Base-by-base conservation (phyloP, 1,140 invertebrate genomes). In the Nebria ingens region DNA sequence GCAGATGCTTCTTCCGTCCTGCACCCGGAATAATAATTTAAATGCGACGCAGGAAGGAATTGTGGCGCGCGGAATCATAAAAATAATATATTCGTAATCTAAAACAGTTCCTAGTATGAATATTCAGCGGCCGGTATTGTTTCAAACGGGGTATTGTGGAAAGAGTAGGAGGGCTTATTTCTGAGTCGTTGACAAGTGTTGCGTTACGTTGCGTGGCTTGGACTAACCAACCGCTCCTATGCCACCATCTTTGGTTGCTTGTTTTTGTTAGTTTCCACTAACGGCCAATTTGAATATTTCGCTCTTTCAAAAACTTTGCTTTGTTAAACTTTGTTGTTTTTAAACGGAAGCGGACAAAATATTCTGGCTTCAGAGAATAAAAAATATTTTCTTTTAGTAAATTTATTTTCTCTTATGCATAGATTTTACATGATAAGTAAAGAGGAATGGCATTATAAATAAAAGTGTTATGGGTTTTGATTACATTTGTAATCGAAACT, bases 71-170 rank as follows among this genome's bases (percentile, higher is more conserved):
- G 15, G 40, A 45, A 45, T 45, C 40, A 45, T 45, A 45, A 45
- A 45, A 45, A 45, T 45, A 45, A 45, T 45, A 45, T 45, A 45
- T 45, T 45, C 40, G 40, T 45, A 45, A 45, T 45, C 40, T 45
- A 45, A 45, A 45, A 45, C 40, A 45, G 40, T 45, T 45, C 40
- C 15, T 17, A 45, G 9, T 45, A 45, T 45, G 40, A 45, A 45
- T 45, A 45, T 45, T 45, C 40, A 45, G 15, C 6, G 40, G 6
- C 6, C 40, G 4, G 40, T 45, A 45, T 45, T 45, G 40, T 45
- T 45, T 45, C 40, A 45, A 11, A 11, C 40, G 40, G 40, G 3
- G 40, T 4, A 17, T 17, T 3, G n/a, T n/a, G n/a, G n/a, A n/a
- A n/a, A n/a, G n/a, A n/a, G n/a, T n/a, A n/a, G n/a, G n/a, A n/a